These are phyloP conservation scores for Xyrauchen texanus DNA, from an alignment of 2,113 vertebrate genomes.

Conservation along the genomic window DNA sequence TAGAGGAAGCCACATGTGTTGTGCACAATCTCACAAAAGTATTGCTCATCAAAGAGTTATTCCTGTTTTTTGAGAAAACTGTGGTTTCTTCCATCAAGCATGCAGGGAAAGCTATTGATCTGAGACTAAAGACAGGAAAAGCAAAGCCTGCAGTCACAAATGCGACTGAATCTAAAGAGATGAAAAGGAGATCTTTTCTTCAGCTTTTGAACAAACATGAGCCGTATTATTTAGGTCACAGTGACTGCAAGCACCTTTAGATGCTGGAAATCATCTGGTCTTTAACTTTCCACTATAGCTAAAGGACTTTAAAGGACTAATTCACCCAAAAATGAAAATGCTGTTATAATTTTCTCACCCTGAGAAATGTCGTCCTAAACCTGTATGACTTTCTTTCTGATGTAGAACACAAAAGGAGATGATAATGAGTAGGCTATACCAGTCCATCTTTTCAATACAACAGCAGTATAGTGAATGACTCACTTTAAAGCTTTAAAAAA, in stretches of 20 bases:
- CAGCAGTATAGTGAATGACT: too few relatives aligned
- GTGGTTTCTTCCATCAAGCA: background rate
- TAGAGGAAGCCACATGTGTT: background rate
- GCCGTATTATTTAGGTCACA: background rate
- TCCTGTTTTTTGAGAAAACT: background rate
- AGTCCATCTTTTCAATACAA: too few relatives aligned
- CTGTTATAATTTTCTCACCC: too few relatives aligned
- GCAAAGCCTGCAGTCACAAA: slow-evolving; percentile 7
- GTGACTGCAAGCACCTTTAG: slow-evolving; percentile 2
- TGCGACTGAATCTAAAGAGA: background rate
- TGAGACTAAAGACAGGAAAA: slow-evolving; percentile 20
- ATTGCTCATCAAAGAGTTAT: slow-evolving; percentile 9
- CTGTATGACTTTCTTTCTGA: too few relatives aligned
- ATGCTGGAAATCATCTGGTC: background rate
- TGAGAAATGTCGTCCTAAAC: too few relatives aligned
- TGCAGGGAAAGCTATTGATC: slow-evolving; percentile 9
- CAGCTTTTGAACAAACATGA: background rate
- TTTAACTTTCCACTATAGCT: too few relatives aligned
- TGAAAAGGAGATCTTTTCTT: slow-evolving; percentile 6
- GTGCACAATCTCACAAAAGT: background rate
- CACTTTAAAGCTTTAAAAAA: too few relatives aligned
- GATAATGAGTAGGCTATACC: too few relatives aligned
- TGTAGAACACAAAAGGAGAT: too few relatives aligned
- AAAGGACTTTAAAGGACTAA: too few relatives aligned
- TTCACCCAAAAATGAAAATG: too few relatives aligned